Evolutionary conservation across 2,888 invertebrate genomes (phyloP).

Genomic region (Byasa hedistus): DNA sequence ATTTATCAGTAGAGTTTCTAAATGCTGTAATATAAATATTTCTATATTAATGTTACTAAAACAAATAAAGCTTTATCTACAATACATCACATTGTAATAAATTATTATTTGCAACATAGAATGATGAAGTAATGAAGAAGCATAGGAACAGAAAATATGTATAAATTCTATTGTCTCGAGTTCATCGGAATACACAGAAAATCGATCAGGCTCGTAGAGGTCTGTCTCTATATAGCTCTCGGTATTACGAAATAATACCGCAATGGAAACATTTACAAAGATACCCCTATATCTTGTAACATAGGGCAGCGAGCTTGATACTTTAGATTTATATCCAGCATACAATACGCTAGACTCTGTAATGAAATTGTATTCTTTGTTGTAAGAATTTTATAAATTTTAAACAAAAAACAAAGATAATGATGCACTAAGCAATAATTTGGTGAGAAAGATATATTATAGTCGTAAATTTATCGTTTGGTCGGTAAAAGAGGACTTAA

Average conservation of each 20-base stretch:
- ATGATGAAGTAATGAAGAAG: neutral
- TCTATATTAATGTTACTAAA: neutral
- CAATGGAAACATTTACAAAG: conserved; percentile 24
- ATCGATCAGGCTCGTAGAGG: conserved; percentile 16
- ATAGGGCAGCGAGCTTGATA: conserved; percentile 10
- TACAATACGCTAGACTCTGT: conserved; percentile 10
- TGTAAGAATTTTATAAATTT: neutral
- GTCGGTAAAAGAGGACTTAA: too few species aligned
- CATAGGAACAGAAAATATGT: conserved; percentile 1
- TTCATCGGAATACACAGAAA: conserved; percentile 15
- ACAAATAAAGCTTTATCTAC: neutral
- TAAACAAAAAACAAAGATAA: neutral
- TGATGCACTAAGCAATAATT: neutral
- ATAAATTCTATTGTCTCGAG: conserved; percentile 11
- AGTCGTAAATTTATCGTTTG: too few species aligned
- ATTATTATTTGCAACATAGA: neutral
- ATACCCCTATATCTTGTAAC: conserved; percentile 18
- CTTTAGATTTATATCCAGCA: conserved; percentile 20
- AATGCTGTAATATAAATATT: neutral
- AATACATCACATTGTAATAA: neutral
- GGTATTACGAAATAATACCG: conserved; percentile 24
- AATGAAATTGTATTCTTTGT: conserved; percentile 15
- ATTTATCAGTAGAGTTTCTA: too few species aligned
- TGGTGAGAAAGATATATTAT: too few species aligned
- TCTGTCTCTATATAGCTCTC: neutral